phyloP scores from a whole-genome alignment of 2,113 vertebrate species.

The Ancistrus triradiatus region DNA sequence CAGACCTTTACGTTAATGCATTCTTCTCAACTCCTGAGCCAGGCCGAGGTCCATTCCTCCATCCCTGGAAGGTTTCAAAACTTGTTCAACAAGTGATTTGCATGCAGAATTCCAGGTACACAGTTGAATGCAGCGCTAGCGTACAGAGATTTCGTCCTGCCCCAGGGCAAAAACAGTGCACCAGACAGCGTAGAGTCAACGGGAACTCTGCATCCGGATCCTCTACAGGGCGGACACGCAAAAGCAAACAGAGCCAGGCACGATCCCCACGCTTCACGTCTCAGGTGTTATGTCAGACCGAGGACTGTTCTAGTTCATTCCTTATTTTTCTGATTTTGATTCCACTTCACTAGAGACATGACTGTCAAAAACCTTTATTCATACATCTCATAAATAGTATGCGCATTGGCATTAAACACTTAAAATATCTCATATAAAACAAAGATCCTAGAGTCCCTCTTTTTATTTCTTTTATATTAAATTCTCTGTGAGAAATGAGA shows the following conservation, averaged over 20 bases:
- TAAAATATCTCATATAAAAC: no score
- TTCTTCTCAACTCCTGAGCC: not conserved
- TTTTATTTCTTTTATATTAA: no score
- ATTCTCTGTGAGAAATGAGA: no score
- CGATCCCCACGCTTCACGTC: not conserved
- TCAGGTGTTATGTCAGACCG: no score
- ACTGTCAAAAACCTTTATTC: no score
- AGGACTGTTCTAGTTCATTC: no score
- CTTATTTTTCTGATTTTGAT: constrained; percentile 9
- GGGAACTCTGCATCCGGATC: constrained; percentile 50
- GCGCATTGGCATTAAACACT: no score
- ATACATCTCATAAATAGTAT: no score
- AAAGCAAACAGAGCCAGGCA: constrained; percentile 40
- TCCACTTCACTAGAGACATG: no score
- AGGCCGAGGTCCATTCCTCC: constrained; percentile 2
- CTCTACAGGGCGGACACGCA: constrained; percentile 40
- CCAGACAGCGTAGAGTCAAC: constrained; percentile 28
- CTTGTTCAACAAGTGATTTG: constrained; percentile 54
- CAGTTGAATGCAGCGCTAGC: constrained; percentile 59
- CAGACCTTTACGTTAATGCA: not conserved
- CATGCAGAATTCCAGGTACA: constrained; percentile 61
- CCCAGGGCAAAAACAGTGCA: constrained; percentile 21
- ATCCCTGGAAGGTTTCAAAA: constrained; percentile 33
- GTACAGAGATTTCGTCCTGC: constrained; percentile 58
- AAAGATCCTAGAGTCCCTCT: no score